These are phyloP conservation scores for Carcinoscorpius rotundicauda DNA, from an alignment of 1,140 invertebrate genomes.

Conservation along the genomic window DNA sequence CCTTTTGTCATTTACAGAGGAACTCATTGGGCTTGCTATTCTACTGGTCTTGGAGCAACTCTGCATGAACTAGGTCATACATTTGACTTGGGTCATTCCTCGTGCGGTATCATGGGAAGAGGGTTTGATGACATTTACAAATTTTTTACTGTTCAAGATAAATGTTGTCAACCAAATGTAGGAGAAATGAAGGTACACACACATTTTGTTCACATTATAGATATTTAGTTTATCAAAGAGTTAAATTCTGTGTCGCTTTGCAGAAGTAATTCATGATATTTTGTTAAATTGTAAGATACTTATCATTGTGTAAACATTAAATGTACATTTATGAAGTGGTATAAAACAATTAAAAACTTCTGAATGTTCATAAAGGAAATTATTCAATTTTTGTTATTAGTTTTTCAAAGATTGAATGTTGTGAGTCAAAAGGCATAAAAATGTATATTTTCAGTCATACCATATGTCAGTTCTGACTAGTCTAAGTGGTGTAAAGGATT, in stretches of 20 bases:
- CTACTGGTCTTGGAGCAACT: slow-evolving; percentile 82
- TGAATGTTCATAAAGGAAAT: no score
- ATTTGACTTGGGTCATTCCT: slow-evolving; percentile 83
- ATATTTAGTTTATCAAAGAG: slow-evolving; percentile 22
- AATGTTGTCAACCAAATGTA: no score
- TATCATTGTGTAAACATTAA: neutral
- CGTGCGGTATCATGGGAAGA: slow-evolving; percentile 82
- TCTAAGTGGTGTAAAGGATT: no score
- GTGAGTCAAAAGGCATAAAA: no score
- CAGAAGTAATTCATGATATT: slow-evolving; percentile 11
- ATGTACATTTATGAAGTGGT: neutral
- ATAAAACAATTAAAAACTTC: neutral
- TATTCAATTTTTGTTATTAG: no score
- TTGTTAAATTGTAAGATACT: slow-evolving; percentile 8
- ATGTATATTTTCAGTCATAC: no score
- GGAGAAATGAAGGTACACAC: slow-evolving; percentile 7
- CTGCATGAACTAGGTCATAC: slow-evolving; percentile 90
- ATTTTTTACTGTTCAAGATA: slow-evolving; percentile 45
- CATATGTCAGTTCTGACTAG: no score
- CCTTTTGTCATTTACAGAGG: slow-evolving; percentile 40
- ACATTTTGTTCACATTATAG: slow-evolving; percentile 17
- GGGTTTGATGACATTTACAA: slow-evolving; percentile 77
- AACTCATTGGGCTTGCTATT: slow-evolving; percentile 74
- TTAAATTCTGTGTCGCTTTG: slow-evolving; percentile 10
- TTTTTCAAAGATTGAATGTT: no score